Base-by-base conservation (phyloP, 2,888 invertebrate species). In the Eubasilissa splendida region DNA sequence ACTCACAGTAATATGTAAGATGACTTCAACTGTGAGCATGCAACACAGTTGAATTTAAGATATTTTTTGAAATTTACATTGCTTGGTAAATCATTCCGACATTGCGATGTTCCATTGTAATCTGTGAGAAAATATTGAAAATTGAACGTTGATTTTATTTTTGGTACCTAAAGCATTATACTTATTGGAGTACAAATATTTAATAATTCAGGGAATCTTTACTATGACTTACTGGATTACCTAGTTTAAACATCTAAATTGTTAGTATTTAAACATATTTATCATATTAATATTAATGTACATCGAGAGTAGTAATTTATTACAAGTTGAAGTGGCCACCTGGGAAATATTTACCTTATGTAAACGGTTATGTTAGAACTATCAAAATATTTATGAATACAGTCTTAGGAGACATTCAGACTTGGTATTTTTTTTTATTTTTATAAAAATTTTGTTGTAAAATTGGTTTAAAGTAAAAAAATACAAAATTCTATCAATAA, bases 401-500 rank as follows among this genome's bases (percentile, higher is more conserved):
- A 83, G 83, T 83, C 83, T 83, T 83, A 80, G 82, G 83, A 82
- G 78, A 82, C 80, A 75, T 82, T 83, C 83, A 83, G 83, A 83
- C 83, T 82, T 77, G 76, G 79, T 80, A 87, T 89, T 82, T 79
- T 82, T 90, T 90, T 90, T 89, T 87, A 88, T 42, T 42, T 42
- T 88, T 85, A 65, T 86, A 11, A 76, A 22, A 68, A 84, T 84
- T 80, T 87, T 86, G 86, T 87, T 88, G 83, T 83, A 81, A 83
- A 84, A 79, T 81, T 80, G 76, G 79, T 83, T 73, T 86, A 89
- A 89, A 87, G 87, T 86, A 87, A 88, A 87, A 87, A 86, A 88
- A 87, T 88, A 88, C 86, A 89, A 87, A 88, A 87, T 87, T 88
- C 87, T 88, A 86, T 82, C 77, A 78, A 83, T 83, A 75, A 81